Evolutionary conservation across 2,797 vertebrate species (phyloP), one percentile per base, ranked within the genome.

Genomic region (Echiichthys vipera): DNA sequence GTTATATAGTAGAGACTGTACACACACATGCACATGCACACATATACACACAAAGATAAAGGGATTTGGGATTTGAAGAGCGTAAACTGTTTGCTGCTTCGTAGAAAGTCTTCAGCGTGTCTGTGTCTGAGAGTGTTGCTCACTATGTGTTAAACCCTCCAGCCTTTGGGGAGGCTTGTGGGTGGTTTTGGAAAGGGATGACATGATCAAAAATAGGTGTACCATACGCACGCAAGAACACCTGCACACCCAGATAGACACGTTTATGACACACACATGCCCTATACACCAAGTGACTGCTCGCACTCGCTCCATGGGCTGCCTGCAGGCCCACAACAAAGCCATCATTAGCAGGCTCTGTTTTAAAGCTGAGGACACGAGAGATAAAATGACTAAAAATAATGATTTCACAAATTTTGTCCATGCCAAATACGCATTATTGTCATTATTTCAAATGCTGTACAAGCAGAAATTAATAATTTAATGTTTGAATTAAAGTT

Each of bases 341-440:
- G 76, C 68, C 79, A 83, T 91, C 88, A 89, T 90, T 91, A 91
- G 64, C 77, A 17, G 74, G 18, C 37, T 78, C 79, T 88, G 81
- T 84, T 88, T 87, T 68, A 56, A 77, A 74, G 50, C 68, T 36
- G 24, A 22, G 47, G 50, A 73, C 81, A 77, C 62, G 39, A 55
- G 61, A 88, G 66, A 71, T 59, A 56, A 71, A 49, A 56, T 42
- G 66, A 64, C 46, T 59, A 8, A 59, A 66, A 78, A 57, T 12
- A n/a, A 53, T 18, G 17, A 12, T 74, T 79, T 43, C 46, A 37
- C 2, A 0, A 34, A 59, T 37, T 67, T 20, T 67, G 25, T 29
- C 25, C 9, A 7, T 46, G 54, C 27, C 18, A 67, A 51, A 68
- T 68, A 42, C 30, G 17, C 18, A 17, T 40, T 29, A 34, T 45